These are phyloP conservation scores for Cylloceria caligata DNA, from an alignment of 2,888 invertebrate genomes.

Conservation along the genomic window DNA sequence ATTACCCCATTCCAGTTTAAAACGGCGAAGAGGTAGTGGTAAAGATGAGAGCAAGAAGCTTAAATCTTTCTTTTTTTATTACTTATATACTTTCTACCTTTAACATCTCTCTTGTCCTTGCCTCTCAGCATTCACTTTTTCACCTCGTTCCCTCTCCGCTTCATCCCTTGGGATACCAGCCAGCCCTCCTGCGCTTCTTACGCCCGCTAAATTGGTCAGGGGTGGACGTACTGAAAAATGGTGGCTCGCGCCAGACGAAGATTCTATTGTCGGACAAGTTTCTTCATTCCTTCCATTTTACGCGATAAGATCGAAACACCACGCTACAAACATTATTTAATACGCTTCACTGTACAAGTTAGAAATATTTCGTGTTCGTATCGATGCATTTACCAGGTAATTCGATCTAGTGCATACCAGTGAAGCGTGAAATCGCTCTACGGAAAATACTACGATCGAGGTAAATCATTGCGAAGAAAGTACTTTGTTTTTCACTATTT, in stretches of 20 bases:
- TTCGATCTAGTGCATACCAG: constrained; percentile 18
- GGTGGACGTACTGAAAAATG: constrained; percentile 66
- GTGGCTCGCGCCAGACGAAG: constrained; percentile 54
- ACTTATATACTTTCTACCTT: constrained; percentile 47
- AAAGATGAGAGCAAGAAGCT: constrained; percentile 39
- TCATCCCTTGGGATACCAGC: constrained; percentile 54
- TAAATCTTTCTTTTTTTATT: constrained; percentile 50
- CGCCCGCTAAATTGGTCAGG: constrained; percentile 64
- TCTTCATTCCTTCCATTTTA: constrained; percentile 47
- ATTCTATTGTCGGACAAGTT: constrained; percentile 53
- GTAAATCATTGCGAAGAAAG: constrained; percentile 33
- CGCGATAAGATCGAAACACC: constrained; percentile 50
- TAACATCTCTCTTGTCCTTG: constrained; percentile 53
- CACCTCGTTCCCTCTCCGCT: constrained; percentile 49
- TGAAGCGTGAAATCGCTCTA: constrained; percentile 36
- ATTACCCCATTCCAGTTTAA: constrained; percentile 77
- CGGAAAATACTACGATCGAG: constrained; percentile 1
- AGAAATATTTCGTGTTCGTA: constrained; percentile 25
- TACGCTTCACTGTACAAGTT: constrained; percentile 24
- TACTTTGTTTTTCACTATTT: constrained; percentile 31
- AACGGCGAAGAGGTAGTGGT: constrained; percentile 11
- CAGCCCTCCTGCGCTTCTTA: constrained; percentile 58
- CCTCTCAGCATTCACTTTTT: constrained; percentile 63
- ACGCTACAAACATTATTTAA: constrained; percentile 7
- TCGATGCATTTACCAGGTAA: constrained; percentile 37